Evolutionary conservation across 2,888 invertebrate species (phyloP).

Genomic region (Lucinisca nassula): DNA sequence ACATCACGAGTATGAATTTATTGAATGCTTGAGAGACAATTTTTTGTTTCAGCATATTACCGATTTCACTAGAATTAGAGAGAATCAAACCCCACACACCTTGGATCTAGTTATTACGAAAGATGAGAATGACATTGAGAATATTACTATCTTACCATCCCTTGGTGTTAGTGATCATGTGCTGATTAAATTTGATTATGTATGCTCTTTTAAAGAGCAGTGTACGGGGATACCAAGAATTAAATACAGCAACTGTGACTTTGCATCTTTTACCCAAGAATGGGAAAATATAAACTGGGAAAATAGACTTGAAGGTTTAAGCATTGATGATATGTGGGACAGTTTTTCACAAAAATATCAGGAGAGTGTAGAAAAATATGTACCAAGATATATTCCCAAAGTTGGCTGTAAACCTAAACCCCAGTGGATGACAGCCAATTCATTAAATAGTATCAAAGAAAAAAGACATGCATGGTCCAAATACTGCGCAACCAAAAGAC

Average conservation of each 20-base stretch:
- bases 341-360: slow-evolving; percentile 16
- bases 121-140: slow-evolving; percentile 29
- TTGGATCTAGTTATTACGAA: slow-evolving; percentile 26
- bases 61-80: slow-evolving; percentile 17
- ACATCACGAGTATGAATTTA: slow-evolving; percentile 23
- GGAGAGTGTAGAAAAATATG: slow-evolving; percentile 30
- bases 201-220: slow-evolving; percentile 7
- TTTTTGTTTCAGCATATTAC: slow-evolving; percentile 26
- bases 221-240: slow-evolving; percentile 11
- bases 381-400: slow-evolving; percentile 9
- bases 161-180: slow-evolving; percentile 22
- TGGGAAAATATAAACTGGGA: slow-evolving; percentile 20
- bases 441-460: slow-evolving; percentile 12
- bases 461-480: slow-evolving; percentile 20
- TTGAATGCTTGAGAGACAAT: slow-evolving; percentile 31
- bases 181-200: not conserved
- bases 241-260: slow-evolving; percentile 27
- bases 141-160: slow-evolving; percentile 7
- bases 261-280: slow-evolving; percentile 3
- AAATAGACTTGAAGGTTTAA: not conserved
- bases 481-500: not conserved
- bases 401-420: slow-evolving; percentile 34
- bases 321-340: slow-evolving; percentile 32
- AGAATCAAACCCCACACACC: slow-evolving; percentile 9
- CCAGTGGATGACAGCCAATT: slow-evolving; percentile 5